phyloP scores from a whole-genome alignment of 2,888 invertebrate species.

The Microctonus hyperodae region DNA sequence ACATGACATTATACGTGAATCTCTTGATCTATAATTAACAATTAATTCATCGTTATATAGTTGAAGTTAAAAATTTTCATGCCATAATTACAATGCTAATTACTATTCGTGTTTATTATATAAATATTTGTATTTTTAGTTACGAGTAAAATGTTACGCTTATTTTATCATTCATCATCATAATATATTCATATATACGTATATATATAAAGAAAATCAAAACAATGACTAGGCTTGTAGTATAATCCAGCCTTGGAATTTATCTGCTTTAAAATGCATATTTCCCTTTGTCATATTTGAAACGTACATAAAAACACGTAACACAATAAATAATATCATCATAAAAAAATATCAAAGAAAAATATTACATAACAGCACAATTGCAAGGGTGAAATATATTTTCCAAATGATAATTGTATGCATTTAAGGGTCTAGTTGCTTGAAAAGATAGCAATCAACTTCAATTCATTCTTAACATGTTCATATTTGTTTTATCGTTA shows the following conservation, averaged over 20 bases:
- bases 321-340: background rate
- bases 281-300: background rate
- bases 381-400: background rate
- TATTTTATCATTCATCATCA: background rate
- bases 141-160: background rate
- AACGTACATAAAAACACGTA: background rate
- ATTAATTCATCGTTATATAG: background rate
- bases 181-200: background rate
- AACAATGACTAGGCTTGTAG: background rate
- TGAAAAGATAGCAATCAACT: too few relatives aligned
- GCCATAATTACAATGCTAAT: conserved; percentile 2
- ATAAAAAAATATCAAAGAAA: background rate
- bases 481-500: background rate
- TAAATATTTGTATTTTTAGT: background rate
- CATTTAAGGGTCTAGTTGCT: background rate
- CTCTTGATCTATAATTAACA: background rate
- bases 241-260: background rate
- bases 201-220: background rate
- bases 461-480: background rate
- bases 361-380: background rate
- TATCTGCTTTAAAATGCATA: background rate
- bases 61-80: conserved; percentile 9
- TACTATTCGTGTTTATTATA: conserved; percentile 1
- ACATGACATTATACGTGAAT: background rate
- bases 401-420: background rate